Percentiles rank a stretch among this genome's conserved stretches.
Evolutionary conservation across 2,113 vertebrate genomes (phyloP).

Genomic region (Petaurus breviceps): DNA sequence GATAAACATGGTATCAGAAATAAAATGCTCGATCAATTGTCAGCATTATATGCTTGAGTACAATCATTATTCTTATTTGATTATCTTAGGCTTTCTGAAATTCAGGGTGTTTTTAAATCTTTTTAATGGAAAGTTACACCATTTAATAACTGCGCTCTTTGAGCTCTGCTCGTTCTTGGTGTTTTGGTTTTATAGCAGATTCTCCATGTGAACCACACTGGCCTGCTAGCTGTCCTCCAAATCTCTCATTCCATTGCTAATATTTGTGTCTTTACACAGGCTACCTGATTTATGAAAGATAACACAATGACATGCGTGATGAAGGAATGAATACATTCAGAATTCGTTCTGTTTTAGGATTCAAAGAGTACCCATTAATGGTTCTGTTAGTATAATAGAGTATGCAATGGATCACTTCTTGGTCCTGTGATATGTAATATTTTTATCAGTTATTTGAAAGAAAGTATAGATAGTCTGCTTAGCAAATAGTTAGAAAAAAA

Average conservation of each 20-base stretch:
- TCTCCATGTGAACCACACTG: not conserved
- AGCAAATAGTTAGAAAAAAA: not conserved
- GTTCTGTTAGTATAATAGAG: not conserved
- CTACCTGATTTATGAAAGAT: not conserved
- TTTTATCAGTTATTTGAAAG: not conserved
- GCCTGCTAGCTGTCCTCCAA: not conserved
- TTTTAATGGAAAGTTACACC: not conserved
- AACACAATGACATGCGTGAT: not conserved
- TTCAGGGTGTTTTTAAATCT: not conserved
- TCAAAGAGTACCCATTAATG: not conserved
- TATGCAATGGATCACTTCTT: not conserved
- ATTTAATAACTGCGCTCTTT: no score
- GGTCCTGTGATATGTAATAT: not conserved
- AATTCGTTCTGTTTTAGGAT: not conserved
- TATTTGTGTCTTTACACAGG: not conserved
- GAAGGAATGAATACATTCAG: not conserved
- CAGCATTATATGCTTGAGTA: not conserved
- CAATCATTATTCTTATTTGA: not conserved
- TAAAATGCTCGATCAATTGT: not conserved
- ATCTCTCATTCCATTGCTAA: not conserved
- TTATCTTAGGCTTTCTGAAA: not conserved
- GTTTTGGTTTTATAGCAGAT: no score
- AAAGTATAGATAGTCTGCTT: not conserved
- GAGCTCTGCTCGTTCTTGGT: no score
- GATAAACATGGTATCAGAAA: not conserved